A percentile compares a stretch with the other conserved stretches of the same genome.
phyloP scores from a whole-genome alignment of 2,888 invertebrate genomes.

The Ophioninae sp. region DNA sequence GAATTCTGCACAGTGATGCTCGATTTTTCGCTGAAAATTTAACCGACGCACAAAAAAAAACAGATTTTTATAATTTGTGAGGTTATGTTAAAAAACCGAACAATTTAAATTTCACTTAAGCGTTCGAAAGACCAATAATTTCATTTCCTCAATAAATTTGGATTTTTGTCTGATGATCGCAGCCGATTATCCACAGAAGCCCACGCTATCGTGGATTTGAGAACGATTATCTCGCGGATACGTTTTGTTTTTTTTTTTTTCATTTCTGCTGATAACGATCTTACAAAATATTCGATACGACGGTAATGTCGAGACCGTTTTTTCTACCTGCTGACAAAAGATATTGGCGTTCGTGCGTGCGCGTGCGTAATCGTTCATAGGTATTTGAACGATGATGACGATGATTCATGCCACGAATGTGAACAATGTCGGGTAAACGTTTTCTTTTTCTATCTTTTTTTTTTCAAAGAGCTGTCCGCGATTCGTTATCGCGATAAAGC shows the following conservation, averaged over 20 bases:
- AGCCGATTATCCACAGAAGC: background rate
- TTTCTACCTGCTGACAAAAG: background rate
- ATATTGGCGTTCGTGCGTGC: background rate
- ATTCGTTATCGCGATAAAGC: constrained; percentile 62
- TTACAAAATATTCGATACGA: background rate
- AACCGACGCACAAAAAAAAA: too few species aligned
- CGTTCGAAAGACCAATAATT: background rate
- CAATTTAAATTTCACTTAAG: background rate
- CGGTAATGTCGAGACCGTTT: background rate
- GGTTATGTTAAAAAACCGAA: too few species aligned
- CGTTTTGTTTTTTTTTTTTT: constrained; percentile 4
- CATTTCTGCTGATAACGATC: constrained; percentile 22
- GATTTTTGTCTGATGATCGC: constrained; percentile 1
- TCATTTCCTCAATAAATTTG: constrained; percentile 1
- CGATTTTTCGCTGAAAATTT: too few species aligned
- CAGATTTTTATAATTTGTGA: too few species aligned
- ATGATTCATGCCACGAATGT: constrained; percentile 55
- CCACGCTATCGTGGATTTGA: background rate
- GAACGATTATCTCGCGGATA: constrained; percentile 11
- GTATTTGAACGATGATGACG: background rate
- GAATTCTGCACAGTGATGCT: too few species aligned
- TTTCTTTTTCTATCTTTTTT: background rate
- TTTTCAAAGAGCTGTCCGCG: background rate
- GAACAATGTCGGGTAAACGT: constrained; percentile 46
- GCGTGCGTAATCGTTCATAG: background rate